Percentiles rank a stretch among this genome's conserved stretches.
phyloP scores from a whole-genome alignment of 2,888 invertebrate species.

The Lasioglossum calceatum region DNA sequence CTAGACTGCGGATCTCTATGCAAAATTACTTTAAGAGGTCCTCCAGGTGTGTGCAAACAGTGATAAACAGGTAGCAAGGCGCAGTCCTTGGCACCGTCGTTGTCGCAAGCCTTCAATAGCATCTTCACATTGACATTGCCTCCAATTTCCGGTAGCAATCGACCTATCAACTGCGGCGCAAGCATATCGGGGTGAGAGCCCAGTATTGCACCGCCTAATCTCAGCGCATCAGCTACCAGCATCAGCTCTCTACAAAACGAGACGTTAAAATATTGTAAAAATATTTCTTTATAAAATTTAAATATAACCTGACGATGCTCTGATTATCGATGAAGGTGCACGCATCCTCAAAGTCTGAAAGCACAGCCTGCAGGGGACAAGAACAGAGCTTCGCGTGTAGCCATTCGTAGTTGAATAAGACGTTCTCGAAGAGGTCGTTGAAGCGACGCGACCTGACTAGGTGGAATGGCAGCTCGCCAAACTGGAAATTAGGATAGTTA shows the following conservation, averaged over 20 bases:
- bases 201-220: slow-evolving; percentile 97
- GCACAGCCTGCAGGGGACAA: slow-evolving; percentile 97
- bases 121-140: slow-evolving; percentile 93
- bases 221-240: slow-evolving; percentile 96
- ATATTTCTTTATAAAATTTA: background rate
- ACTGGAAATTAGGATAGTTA: slow-evolving; percentile 85
- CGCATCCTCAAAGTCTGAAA: slow-evolving; percentile 98
- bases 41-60: slow-evolving; percentile 99
- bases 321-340: slow-evolving; percentile 92
- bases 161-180: slow-evolving; percentile 96
- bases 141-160: slow-evolving; percentile 96
- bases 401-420: slow-evolving; percentile 99
- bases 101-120: slow-evolving; percentile 95
- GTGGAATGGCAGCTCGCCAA: slow-evolving; percentile 98
- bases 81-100: slow-evolving; percentile 94
- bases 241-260: slow-evolving; percentile 90
- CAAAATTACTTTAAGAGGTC: slow-evolving; percentile 93
- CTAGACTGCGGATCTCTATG: background rate
- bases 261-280: background rate
- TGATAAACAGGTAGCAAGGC: slow-evolving; percentile 97
- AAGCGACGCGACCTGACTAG: slow-evolving; percentile 95
- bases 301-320: slow-evolving; percentile 89
- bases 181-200: slow-evolving; percentile 97
- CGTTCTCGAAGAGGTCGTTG: slow-evolving; percentile 95
- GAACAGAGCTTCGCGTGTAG: slow-evolving; percentile 97